A percentile compares a stretch with the other conserved stretches of the same genome.
Conservation (phyloP, 23 tunicate species). For the Botrylloides violaceus region DNA sequence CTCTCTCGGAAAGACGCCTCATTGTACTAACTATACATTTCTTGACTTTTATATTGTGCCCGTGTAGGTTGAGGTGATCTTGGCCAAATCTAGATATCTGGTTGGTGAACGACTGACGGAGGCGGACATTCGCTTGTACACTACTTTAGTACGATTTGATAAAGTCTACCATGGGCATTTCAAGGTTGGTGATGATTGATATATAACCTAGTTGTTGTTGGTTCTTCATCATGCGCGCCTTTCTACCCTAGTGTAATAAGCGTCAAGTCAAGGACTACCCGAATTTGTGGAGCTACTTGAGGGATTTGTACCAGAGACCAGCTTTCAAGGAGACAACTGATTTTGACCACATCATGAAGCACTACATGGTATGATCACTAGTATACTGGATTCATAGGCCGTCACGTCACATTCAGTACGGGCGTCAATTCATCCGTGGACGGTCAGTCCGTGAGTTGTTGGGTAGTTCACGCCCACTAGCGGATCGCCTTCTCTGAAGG, state of each 20-base stretch:
- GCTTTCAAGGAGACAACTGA: conserved; percentile 64
- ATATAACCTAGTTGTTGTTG: background rate
- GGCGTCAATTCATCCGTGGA: too few relatives aligned
- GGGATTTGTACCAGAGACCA: conserved; percentile 68
- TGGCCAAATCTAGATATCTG: conserved; percentile 66
- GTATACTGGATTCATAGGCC: too few relatives aligned
- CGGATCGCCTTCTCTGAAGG: too few relatives aligned
- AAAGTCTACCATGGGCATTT: conserved; percentile 88
- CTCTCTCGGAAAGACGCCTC: too few relatives aligned
- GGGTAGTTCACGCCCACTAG: too few relatives aligned
- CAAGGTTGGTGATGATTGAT: conserved; percentile 25
- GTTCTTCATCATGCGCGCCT: background rate
- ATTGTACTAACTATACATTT: background rate
- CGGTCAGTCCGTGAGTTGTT: too few relatives aligned
- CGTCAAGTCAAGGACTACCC: conserved; percentile 71
- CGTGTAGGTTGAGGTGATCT: conserved; percentile 42
- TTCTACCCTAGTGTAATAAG: conserved; percentile 57
- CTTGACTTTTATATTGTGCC: background rate
- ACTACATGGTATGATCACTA: conserved; percentile 59
- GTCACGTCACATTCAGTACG: too few relatives aligned
- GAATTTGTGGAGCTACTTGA: conserved; percentile 66
- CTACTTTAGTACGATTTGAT: conserved; percentile 80
- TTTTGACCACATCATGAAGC: conserved; percentile 74
- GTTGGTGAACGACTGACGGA: conserved; percentile 67
- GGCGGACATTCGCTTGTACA: conserved; percentile 71